phyloP scores from a whole-genome alignment of 2,113 vertebrate species.

The Marmota monax region DNA sequence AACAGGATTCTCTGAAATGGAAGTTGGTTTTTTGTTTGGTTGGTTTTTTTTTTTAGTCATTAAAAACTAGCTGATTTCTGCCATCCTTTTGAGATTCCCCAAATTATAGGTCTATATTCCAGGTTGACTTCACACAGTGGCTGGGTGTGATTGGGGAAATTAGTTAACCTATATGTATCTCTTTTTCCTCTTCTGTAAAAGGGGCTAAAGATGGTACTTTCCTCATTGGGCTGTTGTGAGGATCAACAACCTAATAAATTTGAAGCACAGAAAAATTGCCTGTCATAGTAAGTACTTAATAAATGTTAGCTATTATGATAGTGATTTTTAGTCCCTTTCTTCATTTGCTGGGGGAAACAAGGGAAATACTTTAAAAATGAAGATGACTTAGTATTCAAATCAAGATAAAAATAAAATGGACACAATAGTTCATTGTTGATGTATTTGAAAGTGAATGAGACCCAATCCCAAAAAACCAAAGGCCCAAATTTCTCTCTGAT shows the following conservation, averaged over 20 bases:
- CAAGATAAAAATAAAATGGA: constrained; percentile 25
- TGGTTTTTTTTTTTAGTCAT: not conserved
- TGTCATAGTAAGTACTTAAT: not conserved
- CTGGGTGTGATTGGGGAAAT: not conserved
- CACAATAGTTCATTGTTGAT: not conserved
- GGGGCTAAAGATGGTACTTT: not conserved
- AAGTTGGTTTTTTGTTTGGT: not conserved
- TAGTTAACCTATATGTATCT: not conserved
- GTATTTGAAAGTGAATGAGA: not conserved
- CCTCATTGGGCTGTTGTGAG: not conserved
- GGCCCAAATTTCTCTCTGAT: too few relatives aligned
- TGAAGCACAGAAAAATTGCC: not conserved
- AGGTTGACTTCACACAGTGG: not conserved
- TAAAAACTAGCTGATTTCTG: not conserved
- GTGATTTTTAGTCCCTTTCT: not conserved
- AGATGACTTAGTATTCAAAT: not conserved
- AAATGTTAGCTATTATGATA: not conserved
- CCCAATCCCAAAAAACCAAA: too few relatives aligned
- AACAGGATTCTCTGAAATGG: not conserved
- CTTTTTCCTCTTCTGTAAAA: not conserved
- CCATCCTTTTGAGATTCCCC: not conserved
- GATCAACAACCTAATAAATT: too few relatives aligned
- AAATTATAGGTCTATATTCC: not conserved
- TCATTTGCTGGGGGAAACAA: not conserved
- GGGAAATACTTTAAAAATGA: not conserved